Percentiles rank a stretch among this genome's conserved stretches.
These are phyloP conservation scores for Meda fulgida DNA, from an alignment of 2,797 vertebrate species.

Conservation along the genomic window DNA sequence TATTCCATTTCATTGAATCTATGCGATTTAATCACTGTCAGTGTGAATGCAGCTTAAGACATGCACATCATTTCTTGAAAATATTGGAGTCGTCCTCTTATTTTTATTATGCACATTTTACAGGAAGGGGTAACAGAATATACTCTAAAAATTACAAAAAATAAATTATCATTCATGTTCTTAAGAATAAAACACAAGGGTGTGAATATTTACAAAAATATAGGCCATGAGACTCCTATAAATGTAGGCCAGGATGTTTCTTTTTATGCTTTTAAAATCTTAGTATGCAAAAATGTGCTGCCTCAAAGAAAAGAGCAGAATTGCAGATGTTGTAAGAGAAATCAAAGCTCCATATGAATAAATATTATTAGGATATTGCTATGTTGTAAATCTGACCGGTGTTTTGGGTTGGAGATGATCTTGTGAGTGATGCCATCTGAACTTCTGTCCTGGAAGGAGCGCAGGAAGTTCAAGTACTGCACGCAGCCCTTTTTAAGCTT, in stretches of 20 bases:
- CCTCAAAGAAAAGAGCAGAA: neutral
- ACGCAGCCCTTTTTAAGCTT: constrained; percentile 57
- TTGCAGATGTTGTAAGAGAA: neutral
- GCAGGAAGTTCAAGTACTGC: constrained; percentile 60
- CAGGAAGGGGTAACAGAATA: neutral
- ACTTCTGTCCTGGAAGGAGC: constrained; percentile 64
- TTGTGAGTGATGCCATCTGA: constrained; percentile 59
- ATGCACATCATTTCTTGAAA: neutral
- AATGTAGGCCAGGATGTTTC: neutral
- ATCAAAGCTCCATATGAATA: neutral
- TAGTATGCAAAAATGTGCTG: neutral
- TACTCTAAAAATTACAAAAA: neutral
- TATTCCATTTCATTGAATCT: too few relatives aligned
- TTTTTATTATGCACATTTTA: neutral
- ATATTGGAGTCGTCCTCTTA: neutral
- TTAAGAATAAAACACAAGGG: neutral
- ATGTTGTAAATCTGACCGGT: constrained; percentile 55
- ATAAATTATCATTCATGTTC: neutral
- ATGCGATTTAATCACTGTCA: neutral
- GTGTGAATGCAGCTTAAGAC: neutral
- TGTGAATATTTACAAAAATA: neutral
- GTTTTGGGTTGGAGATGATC: constrained; percentile 67
- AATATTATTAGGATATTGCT: neutral
- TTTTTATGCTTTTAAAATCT: neutral
- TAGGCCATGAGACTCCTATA: neutral